Conservation (phyloP, 2,888 invertebrate genomes). For the Stramonita haemastoma region DNA sequence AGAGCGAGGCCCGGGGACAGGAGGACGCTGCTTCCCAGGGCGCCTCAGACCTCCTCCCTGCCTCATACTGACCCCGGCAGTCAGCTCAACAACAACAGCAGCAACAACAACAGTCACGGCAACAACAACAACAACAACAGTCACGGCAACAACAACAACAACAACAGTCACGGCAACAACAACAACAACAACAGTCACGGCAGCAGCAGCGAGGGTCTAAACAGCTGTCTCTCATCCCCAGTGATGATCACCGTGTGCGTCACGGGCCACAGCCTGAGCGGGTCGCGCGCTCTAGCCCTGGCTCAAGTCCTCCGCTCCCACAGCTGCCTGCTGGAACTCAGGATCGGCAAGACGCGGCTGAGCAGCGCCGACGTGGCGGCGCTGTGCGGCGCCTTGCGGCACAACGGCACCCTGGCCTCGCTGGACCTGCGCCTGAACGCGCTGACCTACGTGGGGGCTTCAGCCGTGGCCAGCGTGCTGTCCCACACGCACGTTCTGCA, state of each 20-base stretch:
- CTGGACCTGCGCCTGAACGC: slow-evolving; percentile 72
- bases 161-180: too few species aligned
- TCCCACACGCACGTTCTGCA: slow-evolving; percentile 63
- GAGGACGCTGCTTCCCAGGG: slow-evolving; percentile 49
- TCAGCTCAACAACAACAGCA: too few species aligned
- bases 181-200: too few species aligned
- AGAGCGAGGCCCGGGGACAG: slow-evolving; percentile 58
- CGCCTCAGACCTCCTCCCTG: neutral
- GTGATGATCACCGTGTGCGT: slow-evolving; percentile 70
- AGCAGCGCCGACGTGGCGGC: slow-evolving; percentile 63
- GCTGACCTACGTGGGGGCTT: slow-evolving; percentile 66
- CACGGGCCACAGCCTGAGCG: slow-evolving; percentile 68
- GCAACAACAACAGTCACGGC: too few species aligned
- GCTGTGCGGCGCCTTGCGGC: slow-evolving; percentile 62
- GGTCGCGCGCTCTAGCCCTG: slow-evolving; percentile 62
- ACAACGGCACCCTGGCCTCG: slow-evolving; percentile 61
- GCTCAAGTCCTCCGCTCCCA: slow-evolving; percentile 62
- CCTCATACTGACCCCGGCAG: neutral
- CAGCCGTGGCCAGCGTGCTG: slow-evolving; percentile 63
- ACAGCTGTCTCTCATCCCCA: neutral
- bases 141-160: too few species aligned
- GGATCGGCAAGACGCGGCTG: slow-evolving; percentile 71
- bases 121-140: too few species aligned
- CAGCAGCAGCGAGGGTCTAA: neutral
- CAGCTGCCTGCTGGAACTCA: slow-evolving; percentile 71